These are phyloP conservation scores for Leptinotarsa tumamoca DNA, from an alignment of 2,888 invertebrate species.

Conservation along the genomic window DNA sequence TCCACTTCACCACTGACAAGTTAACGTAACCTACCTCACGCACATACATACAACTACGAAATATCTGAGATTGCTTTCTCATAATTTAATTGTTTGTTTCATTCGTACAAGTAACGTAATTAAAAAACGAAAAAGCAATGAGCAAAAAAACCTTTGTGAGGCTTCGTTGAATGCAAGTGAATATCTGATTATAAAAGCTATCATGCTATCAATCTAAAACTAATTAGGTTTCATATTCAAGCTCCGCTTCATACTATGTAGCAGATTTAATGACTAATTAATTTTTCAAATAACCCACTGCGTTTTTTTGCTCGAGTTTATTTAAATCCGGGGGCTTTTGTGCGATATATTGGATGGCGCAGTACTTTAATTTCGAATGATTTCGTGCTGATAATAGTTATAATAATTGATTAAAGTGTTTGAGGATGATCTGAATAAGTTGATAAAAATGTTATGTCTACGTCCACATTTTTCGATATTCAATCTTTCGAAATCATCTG, in stretches of 20 bases:
- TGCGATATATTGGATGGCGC: slow-evolving; percentile 2
- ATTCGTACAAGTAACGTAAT: slow-evolving; percentile 37
- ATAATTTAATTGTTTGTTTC: slow-evolving; percentile 26
- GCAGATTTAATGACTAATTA: slow-evolving; percentile 48
- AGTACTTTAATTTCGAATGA: not conserved
- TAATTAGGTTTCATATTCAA: slow-evolving; percentile 55
- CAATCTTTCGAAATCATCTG: no score
- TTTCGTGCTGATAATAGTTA: not conserved
- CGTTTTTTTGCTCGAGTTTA: slow-evolving; percentile 15
- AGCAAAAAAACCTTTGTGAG: slow-evolving; percentile 40
- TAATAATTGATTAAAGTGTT: not conserved
- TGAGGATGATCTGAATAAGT: not conserved
- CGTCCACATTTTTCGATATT: no score
- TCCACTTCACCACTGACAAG: not conserved
- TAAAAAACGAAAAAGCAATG: slow-evolving; percentile 33
- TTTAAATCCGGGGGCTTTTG: slow-evolving; percentile 9
- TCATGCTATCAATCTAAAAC: slow-evolving; percentile 54
- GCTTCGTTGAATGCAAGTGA: slow-evolving; percentile 43
- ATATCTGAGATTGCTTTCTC: slow-evolving; percentile 19
- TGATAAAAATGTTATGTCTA: no score
- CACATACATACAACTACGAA: not conserved
- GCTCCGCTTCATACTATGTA: slow-evolving; percentile 49
- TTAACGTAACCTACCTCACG: not conserved
- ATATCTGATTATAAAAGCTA: slow-evolving; percentile 47
- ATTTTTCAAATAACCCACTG: slow-evolving; percentile 39